phyloP scores from a whole-genome alignment of 2,797 vertebrate genomes.

The Pogonophryne albipinna region DNA sequence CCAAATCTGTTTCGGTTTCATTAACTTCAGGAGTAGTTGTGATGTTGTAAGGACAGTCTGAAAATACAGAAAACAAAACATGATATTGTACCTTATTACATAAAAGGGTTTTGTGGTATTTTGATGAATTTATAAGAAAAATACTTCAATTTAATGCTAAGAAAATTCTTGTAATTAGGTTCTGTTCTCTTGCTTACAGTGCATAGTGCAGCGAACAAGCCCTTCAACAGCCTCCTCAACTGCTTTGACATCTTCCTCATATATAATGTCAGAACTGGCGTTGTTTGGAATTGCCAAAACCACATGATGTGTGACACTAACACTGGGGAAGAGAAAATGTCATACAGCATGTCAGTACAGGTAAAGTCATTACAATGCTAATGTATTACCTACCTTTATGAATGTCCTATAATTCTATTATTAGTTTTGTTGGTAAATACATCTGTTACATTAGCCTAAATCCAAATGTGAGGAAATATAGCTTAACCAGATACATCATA shows the following conservation, averaged over 20 bases:
- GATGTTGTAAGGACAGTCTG: slow-evolving; percentile 4
- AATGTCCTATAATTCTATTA: too few relatives aligned
- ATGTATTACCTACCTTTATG: too few relatives aligned
- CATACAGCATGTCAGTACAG: slow-evolving; percentile 1
- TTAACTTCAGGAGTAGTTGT: fast-evolving
- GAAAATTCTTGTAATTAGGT: not conserved
- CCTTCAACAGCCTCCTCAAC: fast-evolving
- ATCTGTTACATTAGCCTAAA: not conserved
- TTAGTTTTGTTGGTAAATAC: too few relatives aligned
- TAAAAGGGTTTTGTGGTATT: not conserved
- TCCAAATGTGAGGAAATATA: not conserved
- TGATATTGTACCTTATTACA: not conserved
- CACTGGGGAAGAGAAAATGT: slow-evolving; percentile 25
- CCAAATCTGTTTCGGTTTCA: fast-evolving
- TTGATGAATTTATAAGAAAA: not conserved
- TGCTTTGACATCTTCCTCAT: fast-evolving
- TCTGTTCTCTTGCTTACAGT: not conserved
- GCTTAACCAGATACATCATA: not conserved
- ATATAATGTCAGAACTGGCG: fast-evolving
- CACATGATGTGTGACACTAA: slow-evolving; percentile 50
- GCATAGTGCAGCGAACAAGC: not conserved
- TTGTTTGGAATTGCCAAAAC: slow-evolving; percentile 42
- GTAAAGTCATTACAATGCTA: not conserved
- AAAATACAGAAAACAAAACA: not conserved
- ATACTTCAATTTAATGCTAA: not conserved